phyloP scores from a whole-genome alignment of 2,113 vertebrate species.

The Manacus vitellinus region DNA sequence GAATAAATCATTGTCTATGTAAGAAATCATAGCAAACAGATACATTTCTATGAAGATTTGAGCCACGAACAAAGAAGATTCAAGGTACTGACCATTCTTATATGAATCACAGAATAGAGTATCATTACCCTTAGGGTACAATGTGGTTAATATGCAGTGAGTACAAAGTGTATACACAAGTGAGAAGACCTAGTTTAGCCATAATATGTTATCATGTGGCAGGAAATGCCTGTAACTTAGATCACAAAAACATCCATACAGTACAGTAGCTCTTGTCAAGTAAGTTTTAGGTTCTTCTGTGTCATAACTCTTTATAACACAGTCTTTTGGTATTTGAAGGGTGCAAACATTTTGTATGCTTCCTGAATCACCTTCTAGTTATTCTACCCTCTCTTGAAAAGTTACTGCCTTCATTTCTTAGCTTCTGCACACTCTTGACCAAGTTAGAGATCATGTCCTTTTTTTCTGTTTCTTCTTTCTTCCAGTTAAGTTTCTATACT shows the following conservation, averaged over 20 bases:
- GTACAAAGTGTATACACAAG: background rate
- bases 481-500: background rate
- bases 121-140: background rate
- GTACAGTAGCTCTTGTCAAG: background rate
- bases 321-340: background rate
- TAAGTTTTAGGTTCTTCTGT: background rate
- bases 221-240: background rate
- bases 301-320: background rate
- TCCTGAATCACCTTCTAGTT: background rate
- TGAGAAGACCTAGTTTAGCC: background rate
- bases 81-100: background rate
- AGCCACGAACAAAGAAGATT: background rate
- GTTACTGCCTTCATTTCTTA: background rate
- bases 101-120: background rate
- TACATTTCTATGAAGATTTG: background rate
- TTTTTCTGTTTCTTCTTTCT: background rate
- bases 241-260: background rate
- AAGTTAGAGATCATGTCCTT: background rate
- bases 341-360: background rate
- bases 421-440: background rate
- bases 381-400: background rate
- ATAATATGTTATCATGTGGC: background rate
- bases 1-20: background rate
- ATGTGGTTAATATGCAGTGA: background rate
- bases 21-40: background rate